Base-by-base conservation (phyloP, 2,888 invertebrate genomes). In the Cryptophagus acutangulus region DNA sequence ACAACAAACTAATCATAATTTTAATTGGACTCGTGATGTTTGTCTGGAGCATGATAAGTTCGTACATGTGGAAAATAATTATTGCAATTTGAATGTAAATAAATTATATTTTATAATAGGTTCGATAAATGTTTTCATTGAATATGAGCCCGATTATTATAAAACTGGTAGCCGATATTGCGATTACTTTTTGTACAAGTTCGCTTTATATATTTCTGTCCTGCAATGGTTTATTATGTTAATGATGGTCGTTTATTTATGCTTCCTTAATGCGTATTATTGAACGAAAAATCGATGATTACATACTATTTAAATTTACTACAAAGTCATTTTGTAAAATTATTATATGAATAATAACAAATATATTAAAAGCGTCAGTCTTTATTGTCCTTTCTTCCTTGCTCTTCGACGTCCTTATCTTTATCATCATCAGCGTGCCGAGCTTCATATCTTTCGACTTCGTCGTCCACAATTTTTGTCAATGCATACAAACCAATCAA, bases 181-280 rank as follows among this genome's bases (percentile, higher is more conserved):
- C 36, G 34, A 48, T 16, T 45, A 45, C 31, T 40, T 33, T 14
- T 33, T 43, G 1, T 49, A 49, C 33, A 33, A 42, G 20, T 33
- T 47, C 12, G 45, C 49, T 2, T 45, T 48, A 38, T 48, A 45
- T 45, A 9, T 42, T 12, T 20, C 6, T 20, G 24, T 20, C n/a
- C 6, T 20, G n/a, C 24, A 20, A 20, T 8, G 6, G 6, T 20
- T 20, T 8, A 20, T 20, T 20, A 20, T 20, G 24, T 20, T 20
- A 20, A 20, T n/a, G 24, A 8, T 20, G 24, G 6, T 20, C 6
- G 6, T 20, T 20, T 20, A 20, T 20, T n/a, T 20, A 8, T 20
- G 24, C n/a, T 20, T 20, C 6, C 6, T 20, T 8, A 20, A 20
- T 20, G 24, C 24, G 6, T 20, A 20, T n/a, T 8, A 20, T n/a